Evolutionary conservation across 2,113 vertebrate genomes (phyloP), one percentile per base, ranked within the genome.

Genomic region (Cynoglossus semilaevis): DNA sequence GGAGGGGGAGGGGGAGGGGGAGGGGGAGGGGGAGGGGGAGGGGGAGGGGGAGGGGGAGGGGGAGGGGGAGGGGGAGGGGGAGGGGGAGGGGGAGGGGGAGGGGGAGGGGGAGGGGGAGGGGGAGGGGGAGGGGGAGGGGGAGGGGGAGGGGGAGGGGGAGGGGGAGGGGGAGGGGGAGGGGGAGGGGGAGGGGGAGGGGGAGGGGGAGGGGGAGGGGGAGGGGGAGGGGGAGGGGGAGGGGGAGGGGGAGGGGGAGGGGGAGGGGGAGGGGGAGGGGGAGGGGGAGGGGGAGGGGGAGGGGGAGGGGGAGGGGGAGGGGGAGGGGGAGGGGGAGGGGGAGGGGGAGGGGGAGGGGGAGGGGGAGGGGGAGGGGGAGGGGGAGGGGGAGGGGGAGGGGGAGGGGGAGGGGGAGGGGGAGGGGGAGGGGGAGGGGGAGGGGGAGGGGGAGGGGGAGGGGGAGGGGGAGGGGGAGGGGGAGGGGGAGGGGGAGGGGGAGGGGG

Each of bases 21-120:
- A 67, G 85, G 78, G 85, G n/a, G n/a, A n/a, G 42, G 70, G 34
- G 43, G 43, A 58, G 53, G 51, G 8, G 35, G 37, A 4, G 52
- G 64, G 18, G 51, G 62, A 47, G 35, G 73, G 61, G 88, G 87
- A 67, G 85, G 78, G 85, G n/a, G n/a, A n/a, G 42, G 70, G 34
- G 43, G 43, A 58, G 53, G 51, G 8, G 35, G 37, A 4, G 52
- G 64, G 18, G 51, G 62, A 47, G 35, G 73, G 61, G 88, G 87
- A 67, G 85, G 78, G 85, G n/a, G n/a, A n/a, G 42, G 70, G 34
- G 43, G 43, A 58, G 53, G 51, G 8, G 35, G 37, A 4, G 52
- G 64, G 18, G 51, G 62, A 47, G 35, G 73, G 61, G 88, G 87
- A 67, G 85, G 78, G 85, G n/a, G n/a, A n/a, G 42, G 70, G 34